These are phyloP conservation scores for Diaperis boleti DNA, from an alignment of 2,888 invertebrate species.

Conservation along the genomic window DNA sequence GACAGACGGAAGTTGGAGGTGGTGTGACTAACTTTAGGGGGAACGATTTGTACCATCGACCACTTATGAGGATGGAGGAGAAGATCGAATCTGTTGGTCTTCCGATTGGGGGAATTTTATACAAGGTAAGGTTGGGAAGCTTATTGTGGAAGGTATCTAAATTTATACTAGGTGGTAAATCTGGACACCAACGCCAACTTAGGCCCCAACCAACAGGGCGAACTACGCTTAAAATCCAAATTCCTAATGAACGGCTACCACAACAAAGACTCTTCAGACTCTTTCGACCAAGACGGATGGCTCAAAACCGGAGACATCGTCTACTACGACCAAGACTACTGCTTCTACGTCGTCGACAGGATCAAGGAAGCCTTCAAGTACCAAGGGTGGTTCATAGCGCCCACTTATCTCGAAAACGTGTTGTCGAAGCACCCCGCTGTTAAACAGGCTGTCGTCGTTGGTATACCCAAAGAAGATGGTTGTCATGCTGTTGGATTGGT, in stretches of 20 bases:
- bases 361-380: constrained; percentile 68
- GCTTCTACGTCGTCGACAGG: constrained; percentile 67
- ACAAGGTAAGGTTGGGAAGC: constrained; percentile 56
- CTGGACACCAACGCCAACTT: constrained; percentile 50
- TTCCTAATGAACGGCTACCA: constrained; percentile 65
- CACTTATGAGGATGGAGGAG: constrained; percentile 48
- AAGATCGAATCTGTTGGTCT: constrained; percentile 53
- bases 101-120: constrained; percentile 51
- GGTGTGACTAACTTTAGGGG: constrained; percentile 54
- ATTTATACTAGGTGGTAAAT: constrained; percentile 46
- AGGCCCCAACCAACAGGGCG: constrained; percentile 66
- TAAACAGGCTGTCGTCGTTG: constrained; percentile 51
- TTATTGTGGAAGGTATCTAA: neutral
- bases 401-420: constrained; percentile 52
- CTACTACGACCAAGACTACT: constrained; percentile 66
- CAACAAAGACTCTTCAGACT: constrained; percentile 63
- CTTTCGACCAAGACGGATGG: constrained; percentile 65
- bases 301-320: constrained; percentile 68
- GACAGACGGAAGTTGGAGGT: constrained; percentile 61
- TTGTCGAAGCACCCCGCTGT: constrained; percentile 55
- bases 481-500: constrained; percentile 53
- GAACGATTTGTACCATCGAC: constrained; percentile 50
- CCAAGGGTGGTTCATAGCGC: constrained; percentile 65
- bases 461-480: constrained; percentile 52
- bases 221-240: constrained; percentile 66